Evolutionary conservation across 2,113 vertebrate species (phyloP).

Genomic region (Rhynchomys soricoides): DNA sequence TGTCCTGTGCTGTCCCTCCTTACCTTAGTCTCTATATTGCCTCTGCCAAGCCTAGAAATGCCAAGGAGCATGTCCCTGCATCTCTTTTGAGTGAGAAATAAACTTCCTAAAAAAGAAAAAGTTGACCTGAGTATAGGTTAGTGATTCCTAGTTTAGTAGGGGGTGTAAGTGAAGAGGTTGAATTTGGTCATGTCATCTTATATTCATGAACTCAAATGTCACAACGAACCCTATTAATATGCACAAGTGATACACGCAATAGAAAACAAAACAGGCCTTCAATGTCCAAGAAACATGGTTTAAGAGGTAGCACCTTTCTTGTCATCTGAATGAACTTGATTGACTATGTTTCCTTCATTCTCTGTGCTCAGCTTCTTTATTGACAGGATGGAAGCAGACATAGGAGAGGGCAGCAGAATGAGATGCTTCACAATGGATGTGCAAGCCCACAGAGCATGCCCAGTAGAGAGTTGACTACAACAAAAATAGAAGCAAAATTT

Average conservation of each 20-base stretch:
- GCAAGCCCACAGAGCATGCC: not conserved
- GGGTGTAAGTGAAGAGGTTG: not conserved
- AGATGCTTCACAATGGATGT: not conserved
- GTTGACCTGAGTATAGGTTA: not conserved
- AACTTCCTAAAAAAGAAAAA: conserved; percentile 76
- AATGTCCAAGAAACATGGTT: not conserved
- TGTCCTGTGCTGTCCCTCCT: conserved; percentile 73
- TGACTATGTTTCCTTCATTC: not conserved
- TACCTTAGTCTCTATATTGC: conserved; percentile 63
- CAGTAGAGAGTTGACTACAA: fast-evolving
- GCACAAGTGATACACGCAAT: not conserved
- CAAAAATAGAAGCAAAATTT: not conserved
- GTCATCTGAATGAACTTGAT: not conserved
- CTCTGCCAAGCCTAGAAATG: conserved; percentile 54
- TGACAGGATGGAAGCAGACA: not conserved
- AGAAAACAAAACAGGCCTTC: not conserved
- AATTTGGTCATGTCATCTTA: not conserved
- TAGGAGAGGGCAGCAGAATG: no score
- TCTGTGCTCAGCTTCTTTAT: not conserved
- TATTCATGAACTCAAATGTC: not conserved
- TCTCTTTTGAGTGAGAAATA: conserved; percentile 88
- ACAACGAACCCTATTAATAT: not conserved
- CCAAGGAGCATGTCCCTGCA: conserved; percentile 80
- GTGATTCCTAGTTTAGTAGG: not conserved
- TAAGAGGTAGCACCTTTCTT: no score